Evolutionary conservation across 2,797 vertebrate genomes (phyloP).

Genomic region (Jordanella pulchra): DNA sequence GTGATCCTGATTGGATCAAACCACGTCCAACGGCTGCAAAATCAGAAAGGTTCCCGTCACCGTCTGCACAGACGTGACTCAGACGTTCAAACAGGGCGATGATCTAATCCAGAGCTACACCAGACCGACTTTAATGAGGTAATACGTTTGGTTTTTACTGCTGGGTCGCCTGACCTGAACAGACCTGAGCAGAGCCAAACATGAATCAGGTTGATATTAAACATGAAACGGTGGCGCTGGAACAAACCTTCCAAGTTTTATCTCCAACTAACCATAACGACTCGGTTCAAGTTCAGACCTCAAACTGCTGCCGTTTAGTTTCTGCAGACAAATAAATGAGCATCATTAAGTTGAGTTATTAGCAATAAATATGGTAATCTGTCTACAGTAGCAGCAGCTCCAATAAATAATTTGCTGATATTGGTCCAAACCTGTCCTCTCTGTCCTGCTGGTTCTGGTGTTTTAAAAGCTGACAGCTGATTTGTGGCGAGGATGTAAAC

Average conservation of each 20-base stretch:
- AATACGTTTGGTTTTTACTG: conserved; percentile 5
- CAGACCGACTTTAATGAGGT: conserved; percentile 6
- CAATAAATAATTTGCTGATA: not conserved
- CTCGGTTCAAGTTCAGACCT: not conserved
- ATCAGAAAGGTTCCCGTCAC: conserved; percentile 4
- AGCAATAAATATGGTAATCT: not conserved
- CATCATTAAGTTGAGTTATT: not conserved
- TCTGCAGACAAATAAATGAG: no score
- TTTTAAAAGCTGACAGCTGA: not conserved
- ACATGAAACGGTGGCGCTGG: not conserved
- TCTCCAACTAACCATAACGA: not conserved
- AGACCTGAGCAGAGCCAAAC: not conserved
- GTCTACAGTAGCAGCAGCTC: no score
- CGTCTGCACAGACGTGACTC: conserved; percentile 2
- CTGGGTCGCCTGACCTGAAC: not conserved
- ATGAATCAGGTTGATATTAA: not conserved
- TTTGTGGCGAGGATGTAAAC: not conserved
- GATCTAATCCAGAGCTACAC: conserved; percentile 2
- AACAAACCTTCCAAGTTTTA: not conserved
- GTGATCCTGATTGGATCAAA: conserved; percentile 25
- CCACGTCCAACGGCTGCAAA: conserved; percentile 9
- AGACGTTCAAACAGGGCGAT: not conserved
- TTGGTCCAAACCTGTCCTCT: no score
- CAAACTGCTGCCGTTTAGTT: no score
- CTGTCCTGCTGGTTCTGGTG: not conserved